A percentile compares a stretch with the other conserved stretches of the same genome.
phyloP scores from a whole-genome alignment of 1,140 invertebrate species.

The Pseudomyrmex gracilis region DNA sequence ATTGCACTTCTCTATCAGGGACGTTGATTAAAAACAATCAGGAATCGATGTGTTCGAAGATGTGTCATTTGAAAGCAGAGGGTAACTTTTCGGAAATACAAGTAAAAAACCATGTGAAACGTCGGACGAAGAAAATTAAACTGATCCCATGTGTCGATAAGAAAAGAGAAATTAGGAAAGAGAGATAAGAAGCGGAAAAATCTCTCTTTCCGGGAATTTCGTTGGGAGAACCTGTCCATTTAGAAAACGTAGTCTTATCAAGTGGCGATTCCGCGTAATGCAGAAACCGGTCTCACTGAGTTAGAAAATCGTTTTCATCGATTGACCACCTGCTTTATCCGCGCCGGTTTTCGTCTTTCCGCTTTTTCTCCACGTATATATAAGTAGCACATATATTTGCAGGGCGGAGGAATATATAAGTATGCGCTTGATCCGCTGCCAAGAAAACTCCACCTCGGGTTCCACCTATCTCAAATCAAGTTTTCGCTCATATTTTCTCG shows the following conservation, averaged over 20 bases:
- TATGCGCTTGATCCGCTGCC: conserved; percentile 72
- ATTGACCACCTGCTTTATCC: conserved; percentile 57
- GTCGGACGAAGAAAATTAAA: conserved; percentile 41
- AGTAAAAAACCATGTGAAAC: neutral
- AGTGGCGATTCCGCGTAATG: conserved; percentile 50
- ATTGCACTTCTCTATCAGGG: too few relatives aligned
- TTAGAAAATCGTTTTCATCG: conserved; percentile 74
- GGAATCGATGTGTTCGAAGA: neutral
- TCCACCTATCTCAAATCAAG: conserved; percentile 62
- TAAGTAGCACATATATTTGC: conserved; percentile 41
- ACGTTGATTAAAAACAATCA: conserved; percentile 3
- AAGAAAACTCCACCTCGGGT: conserved; percentile 53
- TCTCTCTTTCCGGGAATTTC: conserved; percentile 16
- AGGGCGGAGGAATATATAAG: conserved; percentile 27
- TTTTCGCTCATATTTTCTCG: conserved; percentile 70
- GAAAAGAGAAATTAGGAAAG: conserved; percentile 31
- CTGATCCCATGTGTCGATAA: conserved; percentile 5
- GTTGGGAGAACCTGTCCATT: conserved; percentile 43
- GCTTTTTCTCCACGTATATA: neutral
- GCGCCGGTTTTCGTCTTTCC: neutral
- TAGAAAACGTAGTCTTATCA: conserved; percentile 40
- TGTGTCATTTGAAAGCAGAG: too few relatives aligned
- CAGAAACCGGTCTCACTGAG: conserved; percentile 35
- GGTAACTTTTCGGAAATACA: too few relatives aligned
- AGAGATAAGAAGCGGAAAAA: conserved; percentile 28